Evolutionary conservation across 2,888 invertebrate genomes (phyloP), one percentile per base, ranked within the genome.

Genomic region (Chesias legatella): DNA sequence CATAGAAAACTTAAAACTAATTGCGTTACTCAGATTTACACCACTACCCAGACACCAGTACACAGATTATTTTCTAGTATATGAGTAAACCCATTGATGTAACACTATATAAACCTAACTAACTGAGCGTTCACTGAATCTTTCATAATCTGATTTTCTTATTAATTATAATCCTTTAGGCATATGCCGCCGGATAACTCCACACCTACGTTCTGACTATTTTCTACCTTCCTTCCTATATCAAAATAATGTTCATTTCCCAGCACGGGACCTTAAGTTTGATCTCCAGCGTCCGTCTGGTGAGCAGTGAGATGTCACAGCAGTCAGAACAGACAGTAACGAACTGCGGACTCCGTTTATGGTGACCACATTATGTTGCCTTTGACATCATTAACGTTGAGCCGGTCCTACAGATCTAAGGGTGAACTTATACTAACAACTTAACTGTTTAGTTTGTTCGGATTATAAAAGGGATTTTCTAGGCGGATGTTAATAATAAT

Each of bases 301-400:
- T 58, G 69, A 65, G 68, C 78, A 83, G 83, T 84, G 78, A 83
- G 81, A 78, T 65, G 80, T 82, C 81, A 73, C 63, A 53, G 60
- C 63, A 17, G 13, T 17, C 13, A 3, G 13, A 3, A 5, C 63
- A 64, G 61, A 81, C 84, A 83, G 77, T 84, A 84, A 84, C 83
- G 83, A 84, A 83, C 77, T 58, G 62, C 58, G 53, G 57, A 26
- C 55, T 60, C 82, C 79, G 67, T 76, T 79, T 82, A 84, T 63
- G 83, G 83, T 55, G 62, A 67, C 56, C 70, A 70, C 72, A 76
- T 83, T 80, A 81, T 77, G 75, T 77, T 73, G 73, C 72, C 76
- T 83, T 83, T 84, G 84, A 83, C 80, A 83, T 85, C 82, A 84
- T 85, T 85, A 85, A 80, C 71, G 67, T 59, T 44, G 44, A 46